Evolutionary conservation across 2,797 vertebrate genomes (phyloP).

Genomic region (Syngnathus rostellatus): DNA sequence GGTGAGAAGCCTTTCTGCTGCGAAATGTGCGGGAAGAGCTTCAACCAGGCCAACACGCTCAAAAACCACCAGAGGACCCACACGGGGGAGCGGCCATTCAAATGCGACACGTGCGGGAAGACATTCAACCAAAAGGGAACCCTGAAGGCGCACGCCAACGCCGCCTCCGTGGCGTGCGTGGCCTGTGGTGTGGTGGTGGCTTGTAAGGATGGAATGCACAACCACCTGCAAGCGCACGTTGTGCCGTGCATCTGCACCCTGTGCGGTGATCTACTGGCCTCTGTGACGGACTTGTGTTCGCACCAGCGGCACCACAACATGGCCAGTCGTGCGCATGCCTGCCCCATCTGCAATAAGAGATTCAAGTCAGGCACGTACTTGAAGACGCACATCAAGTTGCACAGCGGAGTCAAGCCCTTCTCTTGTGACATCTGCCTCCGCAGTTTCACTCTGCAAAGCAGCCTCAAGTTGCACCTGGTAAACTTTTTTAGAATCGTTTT

Average conservation of each 20-base stretch:
- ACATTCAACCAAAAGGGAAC: conserved; percentile 67
- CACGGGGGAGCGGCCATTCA: conserved; percentile 71
- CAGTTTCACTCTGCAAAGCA: conserved; percentile 63
- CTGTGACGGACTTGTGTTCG: conserved; percentile 51
- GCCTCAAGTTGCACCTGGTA: conserved; percentile 66
- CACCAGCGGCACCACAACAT: conserved; percentile 65
- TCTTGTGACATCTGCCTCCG: conserved; percentile 61
- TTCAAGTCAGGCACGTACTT: conserved; percentile 62
- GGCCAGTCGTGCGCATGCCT: conserved; percentile 47
- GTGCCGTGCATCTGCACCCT: conserved; percentile 45
- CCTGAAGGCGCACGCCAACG: conserved; percentile 55
- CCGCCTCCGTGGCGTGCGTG: conserved; percentile 45
- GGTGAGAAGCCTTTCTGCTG: conserved; percentile 77
- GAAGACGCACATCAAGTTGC: conserved; percentile 61
- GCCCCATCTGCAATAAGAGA: conserved; percentile 56
- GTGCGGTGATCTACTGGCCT: conserved; percentile 45
- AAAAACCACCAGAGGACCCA: conserved; percentile 72
- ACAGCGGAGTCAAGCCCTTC: conserved; percentile 63
- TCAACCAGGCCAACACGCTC: conserved; percentile 72
- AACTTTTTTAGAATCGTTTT: neutral
- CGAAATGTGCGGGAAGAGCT: conserved; percentile 70
- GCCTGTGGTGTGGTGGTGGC: conserved; percentile 41
- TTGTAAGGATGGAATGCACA: conserved; percentile 45
- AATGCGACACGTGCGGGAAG: conserved; percentile 68
- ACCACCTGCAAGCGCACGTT: conserved; percentile 50